Conservation (phyloP, 2,888 invertebrate genomes). For the Matsumyia berberina region DNA sequence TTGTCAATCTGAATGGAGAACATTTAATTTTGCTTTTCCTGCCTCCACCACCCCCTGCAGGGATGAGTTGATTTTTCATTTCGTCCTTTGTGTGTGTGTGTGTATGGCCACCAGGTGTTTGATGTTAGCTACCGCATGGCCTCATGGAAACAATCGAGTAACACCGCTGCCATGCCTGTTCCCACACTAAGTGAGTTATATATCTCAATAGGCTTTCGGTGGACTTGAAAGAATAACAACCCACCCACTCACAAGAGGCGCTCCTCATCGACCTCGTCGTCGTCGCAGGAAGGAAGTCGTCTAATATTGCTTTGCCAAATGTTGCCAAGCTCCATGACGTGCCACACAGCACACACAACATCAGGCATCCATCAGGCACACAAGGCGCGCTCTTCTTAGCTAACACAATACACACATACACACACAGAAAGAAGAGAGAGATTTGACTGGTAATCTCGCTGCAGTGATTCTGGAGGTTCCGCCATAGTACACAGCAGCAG, state of each 20-base stretch:
- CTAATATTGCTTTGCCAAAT: conserved; percentile 74
- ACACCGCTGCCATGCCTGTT: conserved; percentile 48
- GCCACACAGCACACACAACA: conserved; percentile 64
- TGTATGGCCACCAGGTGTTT: conserved; percentile 63
- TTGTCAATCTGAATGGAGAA: conserved; percentile 64
- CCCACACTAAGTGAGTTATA: conserved; percentile 71
- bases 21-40: conserved; percentile 34
- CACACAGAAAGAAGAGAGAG: not conserved
- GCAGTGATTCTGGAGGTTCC: conserved; percentile 74
- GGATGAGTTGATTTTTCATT: conserved; percentile 65
- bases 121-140: conserved; percentile 55
- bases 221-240: conserved; percentile 57
- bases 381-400: conserved; percentile 66
- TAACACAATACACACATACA: conserved; percentile 42
- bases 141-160: conserved; percentile 65
- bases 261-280: too few relatives aligned
- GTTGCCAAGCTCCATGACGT: conserved; percentile 68
- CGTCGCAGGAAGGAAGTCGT: conserved; percentile 48
- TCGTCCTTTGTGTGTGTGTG: conserved; percentile 1
- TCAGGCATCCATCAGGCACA: conserved; percentile 75
- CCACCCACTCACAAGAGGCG: conserved; percentile 41
- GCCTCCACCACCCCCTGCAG: not conserved
- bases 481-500: conserved; percentile 34
- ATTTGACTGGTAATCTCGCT: conserved; percentile 75
- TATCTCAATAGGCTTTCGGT: conserved; percentile 66